Percentiles rank a stretch among this genome's conserved stretches.
phyloP scores from a whole-genome alignment of 2,113 vertebrate species.

The Conger conger region DNA sequence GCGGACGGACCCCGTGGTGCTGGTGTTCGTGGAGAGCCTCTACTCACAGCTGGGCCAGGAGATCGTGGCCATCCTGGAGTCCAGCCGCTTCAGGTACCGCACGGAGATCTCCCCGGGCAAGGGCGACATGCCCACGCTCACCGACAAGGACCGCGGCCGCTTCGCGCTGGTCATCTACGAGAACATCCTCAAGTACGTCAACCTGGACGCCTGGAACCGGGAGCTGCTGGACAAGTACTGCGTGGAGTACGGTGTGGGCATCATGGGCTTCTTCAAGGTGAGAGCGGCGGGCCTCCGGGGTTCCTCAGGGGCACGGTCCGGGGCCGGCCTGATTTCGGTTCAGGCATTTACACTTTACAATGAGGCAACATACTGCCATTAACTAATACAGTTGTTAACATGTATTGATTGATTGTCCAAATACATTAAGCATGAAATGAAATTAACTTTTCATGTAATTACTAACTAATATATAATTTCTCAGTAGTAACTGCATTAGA shows the following conservation, averaged over 20 bases:
- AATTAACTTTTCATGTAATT: too few species aligned
- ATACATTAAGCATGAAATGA: too few species aligned
- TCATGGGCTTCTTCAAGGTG: slow-evolving; percentile 98
- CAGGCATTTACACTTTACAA: too few species aligned
- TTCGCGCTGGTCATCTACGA: slow-evolving; percentile 94
- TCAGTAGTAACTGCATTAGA: too few species aligned
- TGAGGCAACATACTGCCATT: too few species aligned
- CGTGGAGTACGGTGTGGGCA: slow-evolving; percentile 94
- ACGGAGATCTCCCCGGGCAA: slow-evolving; percentile 94
- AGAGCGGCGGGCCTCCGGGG: neutral
- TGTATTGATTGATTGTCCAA: too few species aligned
- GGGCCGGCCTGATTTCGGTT: too few species aligned
- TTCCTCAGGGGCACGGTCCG: too few species aligned
- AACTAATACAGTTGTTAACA: too few species aligned
- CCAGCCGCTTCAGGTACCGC: slow-evolving; percentile 90
- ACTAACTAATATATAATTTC: too few species aligned
- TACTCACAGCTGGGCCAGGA: slow-evolving; percentile 97
- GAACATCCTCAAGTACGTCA: slow-evolving; percentile 97
- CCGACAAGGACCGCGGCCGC: slow-evolving; percentile 88
- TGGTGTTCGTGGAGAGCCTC: slow-evolving; percentile 96
- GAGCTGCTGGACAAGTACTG: slow-evolving; percentile 98
- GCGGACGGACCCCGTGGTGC: slow-evolving; percentile 88
- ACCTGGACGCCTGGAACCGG: slow-evolving; percentile 97
- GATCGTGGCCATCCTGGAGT: slow-evolving; percentile 96
- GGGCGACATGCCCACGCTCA: slow-evolving; percentile 96